These are phyloP conservation scores for Pseudopipra pipra DNA, from an alignment of 2,113 vertebrate species.

Conservation along the genomic window DNA sequence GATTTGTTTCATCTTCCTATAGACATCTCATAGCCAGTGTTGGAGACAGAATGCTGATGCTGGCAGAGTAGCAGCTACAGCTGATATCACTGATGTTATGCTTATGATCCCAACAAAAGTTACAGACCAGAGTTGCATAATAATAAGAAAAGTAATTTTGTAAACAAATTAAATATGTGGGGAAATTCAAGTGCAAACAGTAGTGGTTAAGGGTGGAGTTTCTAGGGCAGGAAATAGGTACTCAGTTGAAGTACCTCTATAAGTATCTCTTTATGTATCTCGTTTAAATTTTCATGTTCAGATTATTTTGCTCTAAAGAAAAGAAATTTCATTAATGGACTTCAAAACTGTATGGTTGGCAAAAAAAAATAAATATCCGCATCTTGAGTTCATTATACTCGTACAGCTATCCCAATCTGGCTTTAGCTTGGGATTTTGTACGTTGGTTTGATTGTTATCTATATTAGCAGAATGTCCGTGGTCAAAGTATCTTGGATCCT, in stretches of 20 bases:
- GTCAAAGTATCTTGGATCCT: background rate
- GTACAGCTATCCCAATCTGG: background rate
- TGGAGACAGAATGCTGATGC: background rate
- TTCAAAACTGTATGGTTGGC: background rate
- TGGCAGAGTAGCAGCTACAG: background rate
- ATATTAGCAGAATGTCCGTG: background rate
- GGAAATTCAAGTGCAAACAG: background rate
- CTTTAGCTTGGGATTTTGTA: background rate
- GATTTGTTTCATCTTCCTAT: background rate
- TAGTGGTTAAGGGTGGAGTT: background rate
- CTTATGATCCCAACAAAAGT: background rate
- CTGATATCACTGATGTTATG: background rate
- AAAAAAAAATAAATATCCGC: background rate
- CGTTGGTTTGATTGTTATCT: background rate
- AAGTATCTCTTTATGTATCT: background rate
- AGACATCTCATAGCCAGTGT: background rate
- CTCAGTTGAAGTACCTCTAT: background rate
- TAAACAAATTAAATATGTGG: background rate
- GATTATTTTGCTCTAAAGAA: background rate
- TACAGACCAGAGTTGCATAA: background rate
- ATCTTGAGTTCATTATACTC: constrained; percentile 6
- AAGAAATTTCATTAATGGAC: background rate
- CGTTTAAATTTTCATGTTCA: background rate
- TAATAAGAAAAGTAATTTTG: background rate
- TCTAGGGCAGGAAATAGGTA: background rate